Percentiles rank a stretch among this genome's conserved stretches.
Conservation (phyloP, 2,113 vertebrate genomes). For the Sphyrna mokarran region DNA sequence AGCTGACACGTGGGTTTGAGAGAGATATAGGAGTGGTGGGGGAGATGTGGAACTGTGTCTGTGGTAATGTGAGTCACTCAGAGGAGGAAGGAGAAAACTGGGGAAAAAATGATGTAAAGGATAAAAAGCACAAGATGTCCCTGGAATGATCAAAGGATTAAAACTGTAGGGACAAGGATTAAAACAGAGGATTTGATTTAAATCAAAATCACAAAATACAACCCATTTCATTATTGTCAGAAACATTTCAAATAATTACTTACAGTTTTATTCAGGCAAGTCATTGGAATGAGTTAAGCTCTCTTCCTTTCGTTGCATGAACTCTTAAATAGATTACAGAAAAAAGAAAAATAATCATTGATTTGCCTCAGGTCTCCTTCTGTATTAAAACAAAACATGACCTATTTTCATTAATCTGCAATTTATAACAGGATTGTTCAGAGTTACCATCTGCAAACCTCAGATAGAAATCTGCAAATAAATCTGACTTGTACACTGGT, state of each 20-base stretch:
- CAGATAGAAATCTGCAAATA: neutral
- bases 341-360: neutral
- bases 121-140: neutral
- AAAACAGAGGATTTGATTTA: neutral
- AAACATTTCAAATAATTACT: neutral
- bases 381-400: neutral
- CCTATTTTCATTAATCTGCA: slow-evolving; percentile 18
- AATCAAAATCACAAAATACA: neutral
- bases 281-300: neutral
- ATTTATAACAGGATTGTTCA: neutral
- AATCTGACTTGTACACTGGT: neutral
- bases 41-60: neutral
- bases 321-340: slow-evolving; percentile 31
- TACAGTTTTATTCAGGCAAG: neutral
- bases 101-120: neutral
- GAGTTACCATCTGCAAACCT: neutral
- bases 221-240: neutral
- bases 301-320: neutral
- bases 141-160: neutral
- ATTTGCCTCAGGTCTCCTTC: neutral
- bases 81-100: neutral
- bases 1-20: neutral
- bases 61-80: neutral
- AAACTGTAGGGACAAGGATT: neutral
- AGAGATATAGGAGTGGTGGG: neutral